Conservation (phyloP, 2,113 vertebrate genomes). For the Xenopus laevis region DNA sequence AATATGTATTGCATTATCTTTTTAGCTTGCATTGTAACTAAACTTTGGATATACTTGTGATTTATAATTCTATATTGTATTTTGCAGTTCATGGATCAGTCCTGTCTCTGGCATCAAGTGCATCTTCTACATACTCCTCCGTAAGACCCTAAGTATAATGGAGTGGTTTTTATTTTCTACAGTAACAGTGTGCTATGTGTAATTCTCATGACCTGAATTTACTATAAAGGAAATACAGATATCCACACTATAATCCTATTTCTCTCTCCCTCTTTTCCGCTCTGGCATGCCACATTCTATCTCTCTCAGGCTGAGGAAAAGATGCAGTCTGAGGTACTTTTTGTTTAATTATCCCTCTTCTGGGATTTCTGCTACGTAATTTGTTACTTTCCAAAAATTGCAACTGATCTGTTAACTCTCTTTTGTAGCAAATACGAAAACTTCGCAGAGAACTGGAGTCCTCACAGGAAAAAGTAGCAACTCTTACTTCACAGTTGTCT, state of each 20-base stretch:
- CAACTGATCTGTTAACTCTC: neutral
- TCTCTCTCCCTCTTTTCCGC: constrained; percentile 67
- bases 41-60: neutral
- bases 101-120: constrained; percentile 90
- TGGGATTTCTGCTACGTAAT: neutral
- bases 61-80: constrained; percentile 34
- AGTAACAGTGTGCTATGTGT: neutral
- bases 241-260: constrained; percentile 58
- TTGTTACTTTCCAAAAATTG: too few species aligned
- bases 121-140: constrained; percentile 89
- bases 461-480: constrained; percentile 93
- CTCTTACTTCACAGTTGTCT: constrained; percentile 84
- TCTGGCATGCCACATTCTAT: constrained; percentile 56
- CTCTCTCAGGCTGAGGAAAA: constrained; percentile 88
- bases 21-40: too few species aligned
- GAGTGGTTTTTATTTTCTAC: neutral
- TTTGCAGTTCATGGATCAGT: constrained; percentile 89
- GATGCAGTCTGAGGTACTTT: constrained; percentile 92
- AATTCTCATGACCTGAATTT: neutral
- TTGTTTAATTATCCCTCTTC: constrained; percentile 13
- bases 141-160: constrained; percentile 68
- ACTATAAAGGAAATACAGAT: neutral
- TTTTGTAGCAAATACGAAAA: constrained; percentile 88
- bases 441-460: constrained; percentile 89
- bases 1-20: too few species aligned